Percentiles rank a stretch among this genome's conserved stretches.
These are phyloP conservation scores for Podarcis muralis DNA, from an alignment of 2,113 vertebrate species.

Conservation along the genomic window DNA sequence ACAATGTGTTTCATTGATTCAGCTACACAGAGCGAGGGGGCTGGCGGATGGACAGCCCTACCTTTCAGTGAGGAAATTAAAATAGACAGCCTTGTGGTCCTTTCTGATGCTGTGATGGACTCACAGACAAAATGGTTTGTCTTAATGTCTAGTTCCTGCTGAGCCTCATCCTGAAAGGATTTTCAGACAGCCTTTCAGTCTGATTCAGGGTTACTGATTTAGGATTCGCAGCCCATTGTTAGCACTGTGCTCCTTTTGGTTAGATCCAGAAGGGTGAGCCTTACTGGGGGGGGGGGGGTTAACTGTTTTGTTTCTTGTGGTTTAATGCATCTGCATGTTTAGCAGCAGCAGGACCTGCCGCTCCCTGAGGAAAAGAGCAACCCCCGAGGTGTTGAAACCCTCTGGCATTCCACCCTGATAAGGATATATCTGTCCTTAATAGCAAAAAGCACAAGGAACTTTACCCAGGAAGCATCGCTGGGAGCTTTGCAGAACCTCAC, in stretches of 20 bases:
- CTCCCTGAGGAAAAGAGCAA: conserved; percentile 85
- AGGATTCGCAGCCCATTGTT: not conserved
- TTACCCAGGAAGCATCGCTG: conserved; percentile 87
- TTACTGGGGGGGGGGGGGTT: too few species aligned
- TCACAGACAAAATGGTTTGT: too few species aligned
- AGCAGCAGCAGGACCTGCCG: conserved; percentile 74
- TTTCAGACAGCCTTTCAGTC: not conserved
- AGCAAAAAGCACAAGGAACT: conserved; percentile 83
- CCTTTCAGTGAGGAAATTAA: not conserved
- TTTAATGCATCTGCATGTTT: conserved; percentile 32
- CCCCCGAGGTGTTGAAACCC: conserved; percentile 86
- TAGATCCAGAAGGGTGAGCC: not conserved
- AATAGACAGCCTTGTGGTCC: too few species aligned
- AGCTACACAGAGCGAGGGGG: not conserved
- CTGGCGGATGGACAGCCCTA: not conserved
- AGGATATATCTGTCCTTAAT: conserved; percentile 94
- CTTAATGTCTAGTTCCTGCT: not conserved
- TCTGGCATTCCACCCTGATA: conserved; percentile 88
- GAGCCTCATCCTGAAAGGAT: not conserved
- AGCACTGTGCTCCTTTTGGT: not conserved
- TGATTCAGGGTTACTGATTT: not conserved
- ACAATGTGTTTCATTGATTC: not conserved
- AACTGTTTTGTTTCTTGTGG: conserved; percentile 38
- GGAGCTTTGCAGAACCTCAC: conserved; percentile 96
- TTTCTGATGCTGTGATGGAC: too few species aligned